Conservation (phyloP, 2,113 vertebrate genomes). For the Ciconia stormi region DNA sequence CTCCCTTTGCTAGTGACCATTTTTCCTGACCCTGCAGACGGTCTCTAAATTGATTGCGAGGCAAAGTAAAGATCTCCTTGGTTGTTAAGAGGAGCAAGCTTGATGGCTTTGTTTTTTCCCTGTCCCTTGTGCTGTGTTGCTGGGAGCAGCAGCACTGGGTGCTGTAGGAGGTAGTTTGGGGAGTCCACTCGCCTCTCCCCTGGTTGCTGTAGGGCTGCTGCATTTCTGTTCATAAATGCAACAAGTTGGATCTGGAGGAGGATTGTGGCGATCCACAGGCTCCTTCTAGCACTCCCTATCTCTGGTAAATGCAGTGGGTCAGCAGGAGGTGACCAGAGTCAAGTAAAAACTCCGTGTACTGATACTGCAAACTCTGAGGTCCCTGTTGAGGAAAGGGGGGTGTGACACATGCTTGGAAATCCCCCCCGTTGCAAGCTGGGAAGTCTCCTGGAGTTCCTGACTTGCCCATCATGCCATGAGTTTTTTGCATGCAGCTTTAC, state of each 20-base stretch:
- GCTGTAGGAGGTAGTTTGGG: not conserved
- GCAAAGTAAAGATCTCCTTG: not conserved
- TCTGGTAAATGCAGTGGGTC: not conserved
- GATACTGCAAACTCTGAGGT: not conserved
- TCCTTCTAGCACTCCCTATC: not conserved
- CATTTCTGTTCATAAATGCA: not conserved
- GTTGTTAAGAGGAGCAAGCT: not conserved
- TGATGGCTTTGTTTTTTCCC: not conserved
- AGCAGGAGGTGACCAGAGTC: not conserved
- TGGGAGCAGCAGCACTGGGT: not conserved
- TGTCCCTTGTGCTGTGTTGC: not conserved
- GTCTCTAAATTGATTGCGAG: not conserved
- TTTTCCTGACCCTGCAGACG: not conserved
- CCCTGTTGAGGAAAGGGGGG: not conserved
- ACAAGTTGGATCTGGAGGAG: rapidly evolving
- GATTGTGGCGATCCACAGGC: not conserved
- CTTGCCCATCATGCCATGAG: not conserved
- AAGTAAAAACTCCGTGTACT: not conserved
- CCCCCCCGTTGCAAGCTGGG: not conserved
- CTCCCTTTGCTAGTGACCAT: not conserved
- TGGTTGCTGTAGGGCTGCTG: not conserved
- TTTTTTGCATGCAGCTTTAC: not conserved
- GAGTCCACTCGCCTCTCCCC: rapidly evolving
- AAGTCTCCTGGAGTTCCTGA: not conserved
- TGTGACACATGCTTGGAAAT: not conserved